These are phyloP conservation scores for Spinus pinus DNA, from an alignment of 2,797 vertebrate genomes.

Conservation along the genomic window DNA sequence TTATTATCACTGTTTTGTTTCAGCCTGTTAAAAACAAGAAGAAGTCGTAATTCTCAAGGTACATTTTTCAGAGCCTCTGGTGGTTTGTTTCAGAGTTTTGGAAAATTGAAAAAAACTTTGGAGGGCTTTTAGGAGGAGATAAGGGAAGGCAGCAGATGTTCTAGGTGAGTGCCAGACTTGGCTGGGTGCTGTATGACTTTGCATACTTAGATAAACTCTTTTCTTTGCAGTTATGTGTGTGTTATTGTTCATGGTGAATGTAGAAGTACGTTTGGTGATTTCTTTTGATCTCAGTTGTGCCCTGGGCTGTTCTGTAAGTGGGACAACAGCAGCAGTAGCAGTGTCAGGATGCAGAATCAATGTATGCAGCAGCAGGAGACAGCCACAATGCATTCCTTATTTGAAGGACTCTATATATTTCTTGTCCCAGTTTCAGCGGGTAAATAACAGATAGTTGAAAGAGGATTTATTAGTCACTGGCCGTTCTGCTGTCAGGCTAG, in stretches of 20 bases:
- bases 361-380: background rate
- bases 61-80: background rate
- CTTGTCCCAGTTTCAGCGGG: background rate
- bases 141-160: background rate
- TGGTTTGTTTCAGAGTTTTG: background rate
- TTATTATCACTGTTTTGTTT: background rate
- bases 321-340: background rate
- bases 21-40: background rate
- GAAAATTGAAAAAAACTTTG: background rate
- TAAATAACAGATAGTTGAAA: background rate
- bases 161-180: background rate
- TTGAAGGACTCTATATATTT: background rate
- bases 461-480: background rate
- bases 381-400: rapidly evolving
- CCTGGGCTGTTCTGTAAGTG: background rate
- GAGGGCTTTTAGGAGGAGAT: background rate
- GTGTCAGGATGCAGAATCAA: background rate
- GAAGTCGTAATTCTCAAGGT: background rate
- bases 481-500: background rate
- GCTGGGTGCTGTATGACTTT: background rate
- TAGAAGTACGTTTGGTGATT: background rate
- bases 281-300: background rate
- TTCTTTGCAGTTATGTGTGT: background rate
- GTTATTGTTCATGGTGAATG: rapidly evolving
- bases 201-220: background rate